Evolutionary conservation across 2,888 invertebrate species (phyloP).

Genomic region (Leucophenga montana): DNA sequence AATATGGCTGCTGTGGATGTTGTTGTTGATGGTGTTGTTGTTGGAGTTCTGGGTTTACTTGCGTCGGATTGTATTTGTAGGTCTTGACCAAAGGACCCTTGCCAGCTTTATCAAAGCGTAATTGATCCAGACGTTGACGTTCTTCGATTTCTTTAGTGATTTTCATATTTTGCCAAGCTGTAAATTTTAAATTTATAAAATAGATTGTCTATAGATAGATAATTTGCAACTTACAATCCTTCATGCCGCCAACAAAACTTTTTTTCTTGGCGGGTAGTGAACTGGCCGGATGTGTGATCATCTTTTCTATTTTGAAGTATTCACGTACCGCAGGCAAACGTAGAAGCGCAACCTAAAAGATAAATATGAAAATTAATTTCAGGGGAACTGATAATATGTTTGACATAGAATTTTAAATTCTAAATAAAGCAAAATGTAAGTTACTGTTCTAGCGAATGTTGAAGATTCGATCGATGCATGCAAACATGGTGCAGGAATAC

Average conservation of each 20-base stretch:
- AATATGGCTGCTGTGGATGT: slow-evolving; percentile 56
- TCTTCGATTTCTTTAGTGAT: slow-evolving; percentile 85
- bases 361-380: background rate
- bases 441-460: too few species aligned
- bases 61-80: slow-evolving; percentile 88
- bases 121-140: slow-evolving; percentile 82
- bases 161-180: slow-evolving; percentile 88
- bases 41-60: slow-evolving; percentile 60
- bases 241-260: slow-evolving; percentile 84
- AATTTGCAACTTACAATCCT: slow-evolving; percentile 80
- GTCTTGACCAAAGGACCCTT: slow-evolving; percentile 91
- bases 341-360: slow-evolving; percentile 78
- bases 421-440: too few species aligned
- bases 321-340: slow-evolving; percentile 82
- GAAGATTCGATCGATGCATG: too few species aligned
- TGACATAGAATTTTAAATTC: too few species aligned
- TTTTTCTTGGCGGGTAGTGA: slow-evolving; percentile 81
- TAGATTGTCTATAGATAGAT: background rate
- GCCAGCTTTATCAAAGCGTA: slow-evolving; percentile 88
- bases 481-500: too few species aligned
- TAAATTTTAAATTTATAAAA: slow-evolving; percentile 42
- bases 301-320: slow-evolving; percentile 83
- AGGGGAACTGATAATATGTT: too few species aligned
- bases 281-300: slow-evolving; percentile 76
- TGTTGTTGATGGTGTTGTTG: slow-evolving; percentile 56